These are phyloP conservation scores for Lamellibrachia luymesi DNA, from an alignment of 1,140 invertebrate genomes.

Conservation along the genomic window DNA sequence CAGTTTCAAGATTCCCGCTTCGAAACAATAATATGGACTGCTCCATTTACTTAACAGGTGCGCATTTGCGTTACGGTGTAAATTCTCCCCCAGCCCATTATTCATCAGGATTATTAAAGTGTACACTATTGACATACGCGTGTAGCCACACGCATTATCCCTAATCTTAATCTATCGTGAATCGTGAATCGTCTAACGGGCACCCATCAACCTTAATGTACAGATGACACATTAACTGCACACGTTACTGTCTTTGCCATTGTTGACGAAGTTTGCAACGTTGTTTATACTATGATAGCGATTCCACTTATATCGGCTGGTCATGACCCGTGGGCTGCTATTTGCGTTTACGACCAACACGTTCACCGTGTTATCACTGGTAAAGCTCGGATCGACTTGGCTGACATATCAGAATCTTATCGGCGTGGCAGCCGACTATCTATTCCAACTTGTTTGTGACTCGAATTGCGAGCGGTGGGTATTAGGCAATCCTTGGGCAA, in stretches of 20 bases:
- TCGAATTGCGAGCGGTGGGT: background rate
- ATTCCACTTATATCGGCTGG: background rate
- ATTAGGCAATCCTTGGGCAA: background rate
- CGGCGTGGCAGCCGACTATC: background rate
- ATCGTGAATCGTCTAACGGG: background rate
- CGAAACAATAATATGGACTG: too few relatives aligned
- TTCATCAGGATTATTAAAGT: too few relatives aligned
- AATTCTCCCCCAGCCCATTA: too few relatives aligned
- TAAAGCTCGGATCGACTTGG: background rate
- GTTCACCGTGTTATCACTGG: background rate
- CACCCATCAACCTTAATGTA: background rate
- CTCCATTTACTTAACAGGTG: too few relatives aligned
- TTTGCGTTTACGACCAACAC: background rate
- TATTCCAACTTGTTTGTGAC: background rate
- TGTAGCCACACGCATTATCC: background rate
- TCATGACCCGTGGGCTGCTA: background rate
- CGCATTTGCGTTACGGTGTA: too few relatives aligned
- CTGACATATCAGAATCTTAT: background rate
- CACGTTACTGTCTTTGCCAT: background rate
- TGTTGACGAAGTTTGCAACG: background rate
- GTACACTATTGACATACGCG: too few relatives aligned
- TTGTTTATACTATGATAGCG: background rate
- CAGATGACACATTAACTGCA: background rate
- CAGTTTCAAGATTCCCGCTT: too few relatives aligned
- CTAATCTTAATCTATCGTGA: background rate